Evolutionary conservation across 2,888 invertebrate species (phyloP).

Genomic region (Nycteola revayana): DNA sequence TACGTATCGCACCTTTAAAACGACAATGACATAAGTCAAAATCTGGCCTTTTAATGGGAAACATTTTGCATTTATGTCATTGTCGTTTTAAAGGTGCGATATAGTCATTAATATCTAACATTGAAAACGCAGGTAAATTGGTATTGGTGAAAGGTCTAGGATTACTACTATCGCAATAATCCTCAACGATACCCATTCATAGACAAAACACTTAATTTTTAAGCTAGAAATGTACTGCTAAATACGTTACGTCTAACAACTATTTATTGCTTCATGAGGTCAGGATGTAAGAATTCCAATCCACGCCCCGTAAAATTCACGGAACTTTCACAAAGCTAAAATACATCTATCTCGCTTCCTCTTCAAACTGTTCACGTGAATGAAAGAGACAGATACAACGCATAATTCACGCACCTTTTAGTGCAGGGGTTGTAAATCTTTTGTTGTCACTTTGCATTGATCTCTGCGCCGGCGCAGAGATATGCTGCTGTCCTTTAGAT

Average conservation of each 20-base stretch:
- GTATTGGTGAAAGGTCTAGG: no score
- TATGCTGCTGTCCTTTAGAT: constrained; percentile 38
- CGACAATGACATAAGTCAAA: no score
- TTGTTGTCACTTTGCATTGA: constrained; percentile 54
- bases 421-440: constrained; percentile 59
- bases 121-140: no score
- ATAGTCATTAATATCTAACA: no score
- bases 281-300: constrained; percentile 17
- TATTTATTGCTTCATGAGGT: constrained; percentile 25
- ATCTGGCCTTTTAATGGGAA: no score
- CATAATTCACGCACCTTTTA: constrained; percentile 64
- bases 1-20: no score
- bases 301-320: constrained; percentile 24
- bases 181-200: no score
- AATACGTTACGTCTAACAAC: background rate
- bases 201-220: no score
- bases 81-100: no score
- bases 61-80: no score
- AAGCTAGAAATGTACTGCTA: no score
- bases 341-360: constrained; percentile 27
- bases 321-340: constrained; percentile 34
- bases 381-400: constrained; percentile 39
- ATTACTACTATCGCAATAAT: no score
- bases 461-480: constrained; percentile 54
- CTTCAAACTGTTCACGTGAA: constrained; percentile 10